phyloP scores from a whole-genome alignment of 2,797 vertebrate genomes.

The Intellagama lesueurii region DNA sequence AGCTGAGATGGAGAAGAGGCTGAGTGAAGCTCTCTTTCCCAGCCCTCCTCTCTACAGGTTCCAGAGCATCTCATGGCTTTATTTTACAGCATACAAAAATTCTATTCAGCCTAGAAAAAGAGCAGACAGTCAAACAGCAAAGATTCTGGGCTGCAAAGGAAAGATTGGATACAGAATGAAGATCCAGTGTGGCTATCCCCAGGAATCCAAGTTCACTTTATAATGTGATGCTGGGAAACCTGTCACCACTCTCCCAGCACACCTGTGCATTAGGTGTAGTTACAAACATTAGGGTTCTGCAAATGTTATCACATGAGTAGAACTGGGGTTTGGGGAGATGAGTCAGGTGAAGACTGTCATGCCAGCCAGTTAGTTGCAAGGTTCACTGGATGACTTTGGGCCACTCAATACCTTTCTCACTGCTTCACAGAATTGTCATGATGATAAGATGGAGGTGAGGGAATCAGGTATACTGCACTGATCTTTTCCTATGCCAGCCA shows the following conservation, averaged over 20 bases:
- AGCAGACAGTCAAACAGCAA: neutral
- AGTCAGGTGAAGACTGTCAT: neutral
- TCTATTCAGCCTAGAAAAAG: neutral
- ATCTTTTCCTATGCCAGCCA: too few relatives aligned
- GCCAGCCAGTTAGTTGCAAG: neutral
- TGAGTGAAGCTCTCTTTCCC: neutral
- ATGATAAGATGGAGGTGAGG: neutral
- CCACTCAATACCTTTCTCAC: neutral
- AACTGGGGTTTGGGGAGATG: neutral
- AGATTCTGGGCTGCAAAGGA: neutral
- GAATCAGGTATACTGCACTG: too few relatives aligned
- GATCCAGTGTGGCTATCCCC: neutral
- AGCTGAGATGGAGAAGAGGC: conserved; percentile 39
- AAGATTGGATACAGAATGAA: neutral
- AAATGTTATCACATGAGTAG: neutral
- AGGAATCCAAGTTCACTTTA: neutral
- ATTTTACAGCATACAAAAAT: neutral
- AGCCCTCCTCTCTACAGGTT: fast-evolving
- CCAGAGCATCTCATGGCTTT: conserved; percentile 17
- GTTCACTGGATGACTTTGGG: too few relatives aligned
- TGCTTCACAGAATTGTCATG: neutral
- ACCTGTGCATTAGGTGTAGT: neutral
- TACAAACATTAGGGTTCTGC: neutral
- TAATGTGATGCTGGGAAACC: neutral
- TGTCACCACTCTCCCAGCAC: neutral